phyloP scores from a whole-genome alignment of 2,888 invertebrate species.

The Phaonia tiefii region DNA sequence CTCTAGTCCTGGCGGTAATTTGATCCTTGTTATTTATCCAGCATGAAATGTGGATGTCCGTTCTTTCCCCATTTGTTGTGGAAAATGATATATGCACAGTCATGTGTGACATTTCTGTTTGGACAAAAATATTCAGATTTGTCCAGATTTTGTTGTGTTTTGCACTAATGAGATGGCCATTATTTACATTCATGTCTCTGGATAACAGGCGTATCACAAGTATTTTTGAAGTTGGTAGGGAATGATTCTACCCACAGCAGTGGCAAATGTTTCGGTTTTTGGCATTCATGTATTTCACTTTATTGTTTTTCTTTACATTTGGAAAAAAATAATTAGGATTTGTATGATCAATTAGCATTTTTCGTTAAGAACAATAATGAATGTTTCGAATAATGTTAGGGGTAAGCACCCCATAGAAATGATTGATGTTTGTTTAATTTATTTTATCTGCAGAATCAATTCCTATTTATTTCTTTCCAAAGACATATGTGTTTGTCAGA shows the following conservation, averaged over 20 bases:
- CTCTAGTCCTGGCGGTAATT: slow-evolving; percentile 7
- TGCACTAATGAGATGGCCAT: slow-evolving; percentile 66
- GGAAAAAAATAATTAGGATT: not conserved
- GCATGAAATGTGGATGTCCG: slow-evolving; percentile 8
- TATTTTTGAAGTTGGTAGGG: too few relatives aligned
- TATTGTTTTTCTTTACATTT: slow-evolving; percentile 2
- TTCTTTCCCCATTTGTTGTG: not conserved
- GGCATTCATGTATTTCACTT: slow-evolving; percentile 8
- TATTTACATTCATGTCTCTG: slow-evolving; percentile 62
- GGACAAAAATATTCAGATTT: slow-evolving; percentile 40
- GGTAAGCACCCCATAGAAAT: too few relatives aligned
- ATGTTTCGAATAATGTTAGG: slow-evolving; percentile 30
- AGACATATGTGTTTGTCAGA: too few relatives aligned
- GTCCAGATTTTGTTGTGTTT: slow-evolving; percentile 43
- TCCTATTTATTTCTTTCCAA: too few relatives aligned
- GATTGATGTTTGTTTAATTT: too few relatives aligned
- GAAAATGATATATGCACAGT: slow-evolving; percentile 58
- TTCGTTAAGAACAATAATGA: slow-evolving; percentile 18
- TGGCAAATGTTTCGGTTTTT: not conserved
- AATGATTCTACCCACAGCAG: not conserved
- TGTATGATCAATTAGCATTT: slow-evolving; percentile 61
- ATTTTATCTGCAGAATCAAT: too few relatives aligned
- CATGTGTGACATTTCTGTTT: slow-evolving; percentile 48
- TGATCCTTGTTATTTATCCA: slow-evolving; percentile 32
- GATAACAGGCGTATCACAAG: slow-evolving; percentile 3